Conservation (phyloP, 2,888 invertebrate species). For the Ormyrus thymus region DNA sequence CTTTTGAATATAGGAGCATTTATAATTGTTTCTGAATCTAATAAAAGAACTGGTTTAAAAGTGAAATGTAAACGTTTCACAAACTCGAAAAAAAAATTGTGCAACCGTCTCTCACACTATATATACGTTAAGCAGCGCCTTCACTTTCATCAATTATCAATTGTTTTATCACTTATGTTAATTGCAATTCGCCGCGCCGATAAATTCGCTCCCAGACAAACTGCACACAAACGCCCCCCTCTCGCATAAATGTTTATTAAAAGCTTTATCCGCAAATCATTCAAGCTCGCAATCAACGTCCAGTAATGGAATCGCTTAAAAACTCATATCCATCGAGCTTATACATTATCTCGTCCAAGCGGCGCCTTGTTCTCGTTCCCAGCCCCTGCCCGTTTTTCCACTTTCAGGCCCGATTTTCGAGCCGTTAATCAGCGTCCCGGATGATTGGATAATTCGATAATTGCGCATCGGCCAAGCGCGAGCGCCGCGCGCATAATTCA, state of each 20-base stretch:
- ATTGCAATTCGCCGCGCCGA: not conserved
- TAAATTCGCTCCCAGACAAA: not conserved
- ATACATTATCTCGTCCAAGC: not conserved
- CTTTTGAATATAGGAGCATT: no score
- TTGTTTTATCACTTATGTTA: no score
- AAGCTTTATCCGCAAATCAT: slow-evolving; percentile 19
- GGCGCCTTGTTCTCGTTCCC: not conserved
- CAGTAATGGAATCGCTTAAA: slow-evolving; percentile 29
- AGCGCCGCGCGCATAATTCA: slow-evolving; percentile 19
- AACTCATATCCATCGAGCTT: not conserved
- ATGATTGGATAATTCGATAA: slow-evolving; percentile 52
- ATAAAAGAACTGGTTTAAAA: no score
- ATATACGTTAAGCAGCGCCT: no score
- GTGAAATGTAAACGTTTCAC: no score
- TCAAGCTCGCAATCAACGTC: not conserved
- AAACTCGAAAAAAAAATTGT: no score
- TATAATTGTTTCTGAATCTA: no score
- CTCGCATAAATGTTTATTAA: slow-evolving; percentile 35
- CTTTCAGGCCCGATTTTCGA: slow-evolving; percentile 14
- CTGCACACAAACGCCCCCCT: no score
- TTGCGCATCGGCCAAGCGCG: slow-evolving; percentile 28
- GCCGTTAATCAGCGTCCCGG: slow-evolving; percentile 34
- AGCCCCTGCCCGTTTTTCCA: not conserved
- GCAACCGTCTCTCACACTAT: no score
- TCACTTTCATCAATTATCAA: no score